These are phyloP conservation scores for Cyanoliseus patagonus DNA, from an alignment of 2,113 vertebrate genomes.

Conservation along the genomic window DNA sequence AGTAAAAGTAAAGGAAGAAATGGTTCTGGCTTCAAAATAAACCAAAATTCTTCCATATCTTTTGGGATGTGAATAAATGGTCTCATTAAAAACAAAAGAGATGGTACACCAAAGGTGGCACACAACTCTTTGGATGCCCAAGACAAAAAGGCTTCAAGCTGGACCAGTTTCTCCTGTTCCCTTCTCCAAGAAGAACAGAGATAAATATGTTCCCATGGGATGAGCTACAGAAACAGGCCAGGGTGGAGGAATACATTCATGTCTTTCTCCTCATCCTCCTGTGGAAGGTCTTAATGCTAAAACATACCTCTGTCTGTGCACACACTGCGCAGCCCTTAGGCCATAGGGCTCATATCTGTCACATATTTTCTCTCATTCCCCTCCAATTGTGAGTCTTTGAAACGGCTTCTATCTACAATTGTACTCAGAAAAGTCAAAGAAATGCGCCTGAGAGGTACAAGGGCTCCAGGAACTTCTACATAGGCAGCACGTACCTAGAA, in stretches of 20 bases:
- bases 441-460: neutral
- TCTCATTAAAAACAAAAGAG: neutral
- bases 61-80: neutral
- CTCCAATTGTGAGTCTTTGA: neutral
- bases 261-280: neutral
- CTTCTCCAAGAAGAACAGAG: neutral
- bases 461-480: neutral
- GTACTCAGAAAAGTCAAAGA: neutral
- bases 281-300: neutral
- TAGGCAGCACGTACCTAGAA: neutral
- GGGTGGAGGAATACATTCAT: neutral
- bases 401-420: neutral
- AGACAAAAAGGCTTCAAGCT: neutral
- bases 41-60: neutral
- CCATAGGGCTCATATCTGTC: accelerated
- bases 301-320: neutral
- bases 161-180: neutral
- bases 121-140: neutral
- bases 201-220: neutral
- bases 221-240: neutral
- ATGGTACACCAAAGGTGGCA: neutral
- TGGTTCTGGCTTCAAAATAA: neutral
- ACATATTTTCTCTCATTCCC: accelerated
- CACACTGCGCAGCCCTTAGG: neutral
- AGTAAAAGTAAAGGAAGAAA: neutral